phyloP scores from a whole-genome alignment of 92 coral and sea anemone species.

The Zoanthus solanderi region DNA sequence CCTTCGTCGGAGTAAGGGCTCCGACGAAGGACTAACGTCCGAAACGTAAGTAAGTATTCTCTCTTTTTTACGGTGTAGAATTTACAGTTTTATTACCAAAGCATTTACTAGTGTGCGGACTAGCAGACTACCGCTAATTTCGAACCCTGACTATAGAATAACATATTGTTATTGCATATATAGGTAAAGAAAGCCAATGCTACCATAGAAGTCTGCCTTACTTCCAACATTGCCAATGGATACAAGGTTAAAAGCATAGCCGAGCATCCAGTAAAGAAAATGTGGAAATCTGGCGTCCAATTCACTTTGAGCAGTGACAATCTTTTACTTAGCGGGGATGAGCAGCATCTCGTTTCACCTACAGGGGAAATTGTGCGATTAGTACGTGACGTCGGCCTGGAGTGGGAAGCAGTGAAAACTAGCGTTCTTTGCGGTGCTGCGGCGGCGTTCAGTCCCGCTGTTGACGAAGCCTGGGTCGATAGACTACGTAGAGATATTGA shows the following conservation, averaged over 20 bases:
- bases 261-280: constrained; percentile 30
- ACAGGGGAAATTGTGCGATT: constrained; percentile 17
- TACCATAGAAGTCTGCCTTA: constrained; percentile 41
- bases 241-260: constrained; percentile 29
- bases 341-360: constrained; percentile 6
- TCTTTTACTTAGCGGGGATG: constrained; percentile 32
- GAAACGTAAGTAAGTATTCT: no score
- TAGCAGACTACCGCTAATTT: no score
- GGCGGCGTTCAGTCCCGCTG: constrained; percentile 37
- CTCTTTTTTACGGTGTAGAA: no score
- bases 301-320: constrained; percentile 36
- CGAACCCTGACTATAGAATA: no score
- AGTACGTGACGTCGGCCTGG: constrained; percentile 30
- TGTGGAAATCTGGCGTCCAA: constrained; percentile 18
- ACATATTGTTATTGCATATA: no score
- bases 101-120: no score
- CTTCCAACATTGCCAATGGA: constrained; percentile 31
- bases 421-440: constrained; percentile 34
- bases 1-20: no score
- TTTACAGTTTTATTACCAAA: no score
- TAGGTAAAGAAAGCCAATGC: constrained; percentile 35
- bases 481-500: constrained; percentile 14
- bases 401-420: constrained; percentile 12
- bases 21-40: no score
- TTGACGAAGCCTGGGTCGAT: constrained; percentile 15